Conservation (phyloP, 2,113 vertebrate genomes). For the Oryzias melastigma region DNA sequence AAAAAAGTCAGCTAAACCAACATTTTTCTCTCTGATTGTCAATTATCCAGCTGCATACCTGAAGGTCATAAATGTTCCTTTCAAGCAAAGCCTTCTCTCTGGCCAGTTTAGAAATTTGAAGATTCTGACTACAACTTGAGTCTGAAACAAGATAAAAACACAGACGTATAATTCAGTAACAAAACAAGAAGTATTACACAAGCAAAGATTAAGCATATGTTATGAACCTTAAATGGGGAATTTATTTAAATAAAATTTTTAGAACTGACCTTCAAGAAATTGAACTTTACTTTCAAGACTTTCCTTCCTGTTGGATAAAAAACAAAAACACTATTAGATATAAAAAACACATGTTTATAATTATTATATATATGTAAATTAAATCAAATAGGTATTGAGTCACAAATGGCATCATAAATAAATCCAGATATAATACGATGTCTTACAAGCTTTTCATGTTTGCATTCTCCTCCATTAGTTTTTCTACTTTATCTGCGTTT, state of each 20-base stretch:
- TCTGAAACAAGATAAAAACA: conserved; percentile 69
- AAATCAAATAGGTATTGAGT: too few species aligned
- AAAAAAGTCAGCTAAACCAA: background rate
- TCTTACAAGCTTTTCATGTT: conserved; percentile 82
- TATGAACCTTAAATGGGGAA: too few species aligned
- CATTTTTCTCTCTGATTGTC: background rate
- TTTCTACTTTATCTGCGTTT: conserved; percentile 78
- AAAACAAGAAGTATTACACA: background rate
- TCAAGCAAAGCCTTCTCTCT: conserved; percentile 83
- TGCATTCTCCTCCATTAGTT: conserved; percentile 81
- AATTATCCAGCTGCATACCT: conserved; percentile 72
- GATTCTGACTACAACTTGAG: conserved; percentile 77
- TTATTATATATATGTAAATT: too few species aligned
- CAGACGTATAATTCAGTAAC: background rate
- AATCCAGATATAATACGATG: too few species aligned
- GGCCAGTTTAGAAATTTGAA: conserved; percentile 81
- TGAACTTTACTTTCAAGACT: conserved; percentile 86
- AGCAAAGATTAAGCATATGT: background rate
- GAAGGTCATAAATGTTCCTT: conserved; percentile 79
- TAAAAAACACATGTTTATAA: too few species aligned
- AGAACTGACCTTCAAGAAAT: conserved; percentile 85
- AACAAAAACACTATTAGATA: background rate
- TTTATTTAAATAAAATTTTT: background rate
- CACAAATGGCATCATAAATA: too few species aligned
- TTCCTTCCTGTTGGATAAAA: conserved; percentile 80